A percentile compares a stretch with the other conserved stretches of the same genome.
These are phyloP conservation scores for Eubasilissa regina DNA, from an alignment of 1,140 invertebrate species.

Conservation along the genomic window DNA sequence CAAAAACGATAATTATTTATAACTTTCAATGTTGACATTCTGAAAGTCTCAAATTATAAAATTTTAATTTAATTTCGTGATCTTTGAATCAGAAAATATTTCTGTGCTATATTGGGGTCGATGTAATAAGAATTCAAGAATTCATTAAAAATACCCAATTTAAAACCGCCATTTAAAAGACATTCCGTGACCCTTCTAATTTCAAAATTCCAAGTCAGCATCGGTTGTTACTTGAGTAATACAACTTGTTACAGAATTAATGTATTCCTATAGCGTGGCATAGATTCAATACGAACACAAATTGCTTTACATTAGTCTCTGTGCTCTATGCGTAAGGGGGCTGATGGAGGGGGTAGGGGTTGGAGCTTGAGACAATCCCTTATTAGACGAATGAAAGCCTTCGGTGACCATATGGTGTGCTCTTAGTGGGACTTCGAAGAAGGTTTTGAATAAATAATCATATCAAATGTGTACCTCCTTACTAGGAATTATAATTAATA, in stretches of 20 bases:
- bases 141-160: too few relatives aligned
- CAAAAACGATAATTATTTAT: too few relatives aligned
- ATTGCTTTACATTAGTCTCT: constrained; percentile 5
- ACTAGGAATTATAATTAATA: background rate
- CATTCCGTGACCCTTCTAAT: background rate
- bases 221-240: background rate
- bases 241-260: background rate
- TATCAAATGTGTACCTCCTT: background rate
- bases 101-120: too few relatives aligned
- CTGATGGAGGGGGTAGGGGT: background rate
- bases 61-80: too few relatives aligned
- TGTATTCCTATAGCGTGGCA: constrained; percentile 2
- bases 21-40: too few relatives aligned
- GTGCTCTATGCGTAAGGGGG: background rate
- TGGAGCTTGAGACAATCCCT: constrained; percentile 22
- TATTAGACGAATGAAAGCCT: constrained; percentile 22
- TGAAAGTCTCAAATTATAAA: too few relatives aligned
- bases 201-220: background rate
- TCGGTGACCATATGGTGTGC: constrained; percentile 3
- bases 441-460: constrained; percentile 3
- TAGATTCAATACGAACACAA: constrained; percentile 1
- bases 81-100: too few relatives aligned
- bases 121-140: too few relatives aligned
- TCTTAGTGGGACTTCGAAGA: background rate
- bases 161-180: too few relatives aligned